phyloP scores from a whole-genome alignment of 2,888 invertebrate species.

The Aplocera efformata region DNA sequence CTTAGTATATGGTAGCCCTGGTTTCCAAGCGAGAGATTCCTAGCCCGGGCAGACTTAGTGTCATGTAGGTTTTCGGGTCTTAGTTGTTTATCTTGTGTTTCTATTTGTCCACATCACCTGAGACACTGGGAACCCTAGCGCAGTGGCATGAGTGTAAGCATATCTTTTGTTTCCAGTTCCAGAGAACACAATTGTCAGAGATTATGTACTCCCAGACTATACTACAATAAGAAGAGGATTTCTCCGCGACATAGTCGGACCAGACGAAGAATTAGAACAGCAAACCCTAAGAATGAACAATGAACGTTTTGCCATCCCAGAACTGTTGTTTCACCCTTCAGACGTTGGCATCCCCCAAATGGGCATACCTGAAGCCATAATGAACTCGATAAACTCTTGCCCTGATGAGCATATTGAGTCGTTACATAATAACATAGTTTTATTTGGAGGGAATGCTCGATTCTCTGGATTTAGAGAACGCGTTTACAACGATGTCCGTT shows the following conservation, averaged over 20 bases:
- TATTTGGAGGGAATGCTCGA: conserved; percentile 89
- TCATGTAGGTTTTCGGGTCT: too few relatives aligned
- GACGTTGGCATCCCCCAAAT: conserved; percentile 95
- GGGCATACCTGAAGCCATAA: conserved; percentile 95
- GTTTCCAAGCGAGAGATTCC: too few relatives aligned
- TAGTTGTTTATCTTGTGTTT: too few relatives aligned
- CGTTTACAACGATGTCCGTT: conserved; percentile 84
- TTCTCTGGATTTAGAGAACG: conserved; percentile 92
- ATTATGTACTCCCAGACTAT: conserved; percentile 98
- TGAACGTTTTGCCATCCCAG: conserved; percentile 97
- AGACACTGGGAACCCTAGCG: too few relatives aligned
- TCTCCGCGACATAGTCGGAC: conserved; percentile 56
- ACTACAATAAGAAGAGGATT: conserved; percentile 92
- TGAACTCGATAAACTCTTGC: conserved; percentile 87
- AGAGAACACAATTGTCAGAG: conserved; percentile 87
- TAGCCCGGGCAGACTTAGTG: too few relatives aligned
- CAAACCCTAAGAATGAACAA: conserved; percentile 94
- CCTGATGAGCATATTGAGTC: conserved; percentile 87
- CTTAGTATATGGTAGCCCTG: too few relatives aligned
- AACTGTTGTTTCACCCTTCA: conserved; percentile 95
- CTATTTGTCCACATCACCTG: too few relatives aligned
- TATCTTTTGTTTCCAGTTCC: conserved; percentile 51
- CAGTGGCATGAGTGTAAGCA: not conserved
- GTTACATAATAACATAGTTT: conserved; percentile 89
- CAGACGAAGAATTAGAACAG: conserved; percentile 78